Base-by-base conservation (phyloP, 2,797 vertebrate genomes). In the Mus minutoides region DNA sequence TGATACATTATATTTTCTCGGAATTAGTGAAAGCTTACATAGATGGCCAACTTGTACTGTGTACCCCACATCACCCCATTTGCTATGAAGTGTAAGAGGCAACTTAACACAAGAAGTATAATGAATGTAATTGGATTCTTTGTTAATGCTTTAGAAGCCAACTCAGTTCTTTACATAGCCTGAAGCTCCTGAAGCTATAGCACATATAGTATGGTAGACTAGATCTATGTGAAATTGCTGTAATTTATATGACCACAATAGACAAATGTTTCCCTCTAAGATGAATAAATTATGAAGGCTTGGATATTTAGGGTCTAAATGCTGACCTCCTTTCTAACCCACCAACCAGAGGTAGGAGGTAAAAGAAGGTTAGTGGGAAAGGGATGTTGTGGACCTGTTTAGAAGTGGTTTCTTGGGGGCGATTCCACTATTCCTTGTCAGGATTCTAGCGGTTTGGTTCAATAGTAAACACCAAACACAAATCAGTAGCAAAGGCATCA, bases 21-120 rank as follows among this genome's bases (percentile, higher is more conserved):
- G 43, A 93, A 96, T 92, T 71, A 90, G 83, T 91, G 60, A 93
- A 56, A n/a, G 73, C 60, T 87, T 24, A 21, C 89, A 94, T 52
- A 22, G 14, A 34, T 71, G 8, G 16, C 14, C n/a, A 88, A 80
- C 31, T 89, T 90, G 62, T 87, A 17, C 40, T 75, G 82, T 40
- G 60, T 64, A 87, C 92, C 49, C 87, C 93, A 90, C 79, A 76
- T 46, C 54, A 52, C 31, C 46, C 73, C 77, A 71, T 84, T 10
- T 12, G 40, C 16, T 67, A 34, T 49, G 58, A 29, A 77, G 22
- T 80, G 93, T 91, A 84, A 71, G 91, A 96, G 75, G 29, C 19
- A 76, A 64, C 54, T 95, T 76, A 92, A 77, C 58, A 69, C 58
- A 95, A 73, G 46, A 80, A 87, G 3, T 82, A 78, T 40, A 77